Evolutionary conservation across 2,113 vertebrate genomes (phyloP).

Genomic region (Numenius arquata): DNA sequence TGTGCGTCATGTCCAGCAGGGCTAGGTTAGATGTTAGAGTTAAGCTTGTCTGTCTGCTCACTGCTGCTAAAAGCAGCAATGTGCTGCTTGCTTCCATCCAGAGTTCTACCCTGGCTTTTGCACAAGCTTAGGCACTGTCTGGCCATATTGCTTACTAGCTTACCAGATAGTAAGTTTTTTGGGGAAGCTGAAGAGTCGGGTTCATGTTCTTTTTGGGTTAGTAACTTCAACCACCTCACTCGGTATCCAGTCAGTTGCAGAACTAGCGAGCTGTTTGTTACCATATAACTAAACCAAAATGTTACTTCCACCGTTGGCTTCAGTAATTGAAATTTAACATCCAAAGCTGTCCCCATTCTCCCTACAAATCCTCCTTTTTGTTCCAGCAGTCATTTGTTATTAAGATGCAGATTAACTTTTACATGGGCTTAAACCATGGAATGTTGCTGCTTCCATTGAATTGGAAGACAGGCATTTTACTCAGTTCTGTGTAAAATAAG

Average conservation of each 20-base stretch:
- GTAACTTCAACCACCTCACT: neutral
- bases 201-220: neutral
- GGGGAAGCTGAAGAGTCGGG: neutral
- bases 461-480: neutral
- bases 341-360: rapidly evolving
- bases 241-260: neutral
- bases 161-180: neutral
- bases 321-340: neutral
- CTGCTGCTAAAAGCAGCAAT: neutral
- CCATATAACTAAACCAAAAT: neutral
- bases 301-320: neutral
- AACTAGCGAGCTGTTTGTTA: neutral
- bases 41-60: neutral
- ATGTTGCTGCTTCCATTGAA: neutral
- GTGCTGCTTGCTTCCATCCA: neutral
- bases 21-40: neutral
- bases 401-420: neutral
- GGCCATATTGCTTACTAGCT: neutral
- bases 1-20: neutral
- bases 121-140: neutral
- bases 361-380: neutral
- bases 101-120: neutral
- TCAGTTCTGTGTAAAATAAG: neutral
- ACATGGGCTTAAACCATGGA: neutral
- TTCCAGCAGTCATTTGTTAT: neutral